Percentiles rank a stretch among this genome's conserved stretches.
phyloP scores from a whole-genome alignment of 2,797 vertebrate genomes.

The Acestrorhynchus altus region DNA sequence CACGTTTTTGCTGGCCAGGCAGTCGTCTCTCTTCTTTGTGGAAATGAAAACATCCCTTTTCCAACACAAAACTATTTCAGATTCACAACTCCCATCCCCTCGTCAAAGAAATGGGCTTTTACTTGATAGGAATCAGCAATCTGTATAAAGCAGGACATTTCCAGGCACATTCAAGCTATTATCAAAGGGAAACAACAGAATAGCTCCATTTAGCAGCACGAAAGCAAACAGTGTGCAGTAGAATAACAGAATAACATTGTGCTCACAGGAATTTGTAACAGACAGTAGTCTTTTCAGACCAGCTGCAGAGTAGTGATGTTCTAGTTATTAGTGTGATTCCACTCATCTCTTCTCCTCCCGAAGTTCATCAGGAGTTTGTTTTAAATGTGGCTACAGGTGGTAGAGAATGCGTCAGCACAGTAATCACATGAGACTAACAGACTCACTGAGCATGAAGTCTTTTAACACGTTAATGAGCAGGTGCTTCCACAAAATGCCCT shows the following conservation, averaged over 20 bases:
- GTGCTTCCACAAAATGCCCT: no score
- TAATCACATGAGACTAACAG: background rate
- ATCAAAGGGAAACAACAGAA: background rate
- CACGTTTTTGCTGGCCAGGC: slow-evolving; percentile 18
- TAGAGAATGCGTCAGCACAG: background rate
- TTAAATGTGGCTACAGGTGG: background rate
- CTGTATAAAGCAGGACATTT: slow-evolving; percentile 22
- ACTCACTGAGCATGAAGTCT: background rate
- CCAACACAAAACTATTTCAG: slow-evolving; percentile 52
- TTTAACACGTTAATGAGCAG: background rate
- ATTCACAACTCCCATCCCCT: slow-evolving; percentile 7
- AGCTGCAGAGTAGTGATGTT: background rate
- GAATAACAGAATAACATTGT: background rate
- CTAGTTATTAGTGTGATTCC: background rate
- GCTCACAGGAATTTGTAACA: background rate
- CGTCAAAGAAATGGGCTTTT: background rate
- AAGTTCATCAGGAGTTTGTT: background rate
- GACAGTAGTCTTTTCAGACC: background rate
- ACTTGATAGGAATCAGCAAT: slow-evolving; percentile 31
- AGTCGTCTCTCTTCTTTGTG: slow-evolving; percentile 12
- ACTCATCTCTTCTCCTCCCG: background rate
- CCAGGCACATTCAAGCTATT: background rate
- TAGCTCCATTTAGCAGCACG: background rate
- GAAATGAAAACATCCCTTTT: slow-evolving; percentile 58
- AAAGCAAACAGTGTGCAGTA: background rate